Base-by-base conservation (phyloP, 2,797 vertebrate genomes). In the Gallinago stenura region DNA sequence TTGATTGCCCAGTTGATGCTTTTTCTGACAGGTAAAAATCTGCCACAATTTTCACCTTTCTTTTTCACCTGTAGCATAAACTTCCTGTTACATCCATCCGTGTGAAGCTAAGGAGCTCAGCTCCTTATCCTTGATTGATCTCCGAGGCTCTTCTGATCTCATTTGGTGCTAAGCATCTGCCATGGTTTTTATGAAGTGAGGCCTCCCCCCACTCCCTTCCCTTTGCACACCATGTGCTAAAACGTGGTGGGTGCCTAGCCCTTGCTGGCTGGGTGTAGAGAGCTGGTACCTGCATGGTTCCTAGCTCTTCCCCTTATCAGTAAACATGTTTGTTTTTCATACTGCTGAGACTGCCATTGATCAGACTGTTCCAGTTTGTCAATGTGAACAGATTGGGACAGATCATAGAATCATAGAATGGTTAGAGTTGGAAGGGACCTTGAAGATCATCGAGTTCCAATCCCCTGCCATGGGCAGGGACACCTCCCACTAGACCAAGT, bases 101-200 rank as follows among this genome's bases (percentile, higher is more conserved):
- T 89, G 58, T 82, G 86, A 92, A 95, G 60, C 31, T 6, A 16
- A 26, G 35, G 53, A 96, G 21, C 21, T 87, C 31, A 95, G 95
- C 71, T 81, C 37, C 65, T 86, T 95, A 71, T 85, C 39, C 33
- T 31, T 80, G 39, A 57, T 14, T 90, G 90, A 75, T 92, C 81
- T 87, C 60, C 57, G 75, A 53, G 43, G 46, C 43, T 45, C 25
- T 66, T 93, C 76, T 91, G 60, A 93, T 93, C 87, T 68, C 21
- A 39, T 92, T 83, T 89, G 35, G 50, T 43, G 48, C 71, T 87
- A 73, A 93, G 25, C 81, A 26, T 41, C 60, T 75, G 37, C 50
- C 75, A 1, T 1, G 1, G 6, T 33, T 86, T 83, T 71, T 89
- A 48, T 76, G 68, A 89, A 68, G 56, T 35, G 75, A 37, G 56